Evolutionary conservation across 2,797 vertebrate species (phyloP), one percentile per base, ranked within the genome.

Genomic region (Acipenser oxyrinchus): DNA sequence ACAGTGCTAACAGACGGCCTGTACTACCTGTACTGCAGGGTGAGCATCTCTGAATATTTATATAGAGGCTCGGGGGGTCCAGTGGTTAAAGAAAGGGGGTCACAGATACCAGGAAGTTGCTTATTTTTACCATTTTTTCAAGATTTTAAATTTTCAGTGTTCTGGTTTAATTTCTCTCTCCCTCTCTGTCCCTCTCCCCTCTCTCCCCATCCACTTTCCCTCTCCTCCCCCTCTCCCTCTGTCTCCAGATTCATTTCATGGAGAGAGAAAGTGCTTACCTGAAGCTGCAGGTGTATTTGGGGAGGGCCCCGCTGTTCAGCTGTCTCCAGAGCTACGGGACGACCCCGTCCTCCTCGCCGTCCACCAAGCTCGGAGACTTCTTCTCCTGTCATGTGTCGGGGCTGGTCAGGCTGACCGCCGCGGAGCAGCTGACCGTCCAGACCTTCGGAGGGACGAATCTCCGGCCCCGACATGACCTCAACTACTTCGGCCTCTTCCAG

Each of bases 1-100:
- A 88, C 72, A 1, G 93, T 95, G 74, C 83, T 85, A 76, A 89
- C 82, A 64, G 78, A 83, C 0, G 94, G 93, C 0, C 87, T 96
- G 69, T 96, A 94, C 84, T 96, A 94, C 82, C 84, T 96, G 67
- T 96, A 94, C 75, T 94, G 93, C 76, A 93, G 95, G 91, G 94
- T 95, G 82, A 89, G 88, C 69, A 1, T 18, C 15, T 18, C 15
- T 18, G 15, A 18, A 1, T 18, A 18, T 18, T 18, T 18, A 18
- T 18, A 18, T 1, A 18, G 23, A 4, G 23, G 23, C 2, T 3
- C 2, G 23, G 23, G 23, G 23, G n/a, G n/a, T n/a, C n/a, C n/a
- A n/a, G n/a, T n/a, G n/a, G n/a, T n/a, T n/a, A n/a, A n/a, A n/a
- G n/a, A n/a, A n/a, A 4, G 23, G 23, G 23, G 23, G 23, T 37